These are phyloP conservation scores for Cydia fagiglandana DNA, from an alignment of 1,140 invertebrate genomes.

Conservation along the genomic window DNA sequence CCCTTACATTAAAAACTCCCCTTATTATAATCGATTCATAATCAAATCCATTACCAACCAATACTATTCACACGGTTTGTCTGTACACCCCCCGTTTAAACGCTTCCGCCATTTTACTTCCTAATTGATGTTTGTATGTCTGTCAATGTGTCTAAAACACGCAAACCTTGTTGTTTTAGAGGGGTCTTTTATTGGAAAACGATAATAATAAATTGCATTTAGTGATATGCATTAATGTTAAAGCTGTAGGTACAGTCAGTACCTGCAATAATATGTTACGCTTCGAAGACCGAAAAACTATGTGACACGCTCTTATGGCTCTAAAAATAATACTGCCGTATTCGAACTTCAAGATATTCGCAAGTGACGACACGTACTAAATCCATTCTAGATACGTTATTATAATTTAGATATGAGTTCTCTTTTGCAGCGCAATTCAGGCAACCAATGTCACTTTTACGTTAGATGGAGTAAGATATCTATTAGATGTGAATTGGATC, in stretches of 20 bases:
- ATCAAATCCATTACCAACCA: neutral
- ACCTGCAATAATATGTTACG: no score
- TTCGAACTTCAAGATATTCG: no score
- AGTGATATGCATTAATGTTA: neutral
- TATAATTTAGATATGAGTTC: no score
- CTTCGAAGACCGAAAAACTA: no score
- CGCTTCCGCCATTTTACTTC: slow-evolving; percentile 39
- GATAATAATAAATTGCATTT: slow-evolving; percentile 9
- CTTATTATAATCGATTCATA: slow-evolving; percentile 3
- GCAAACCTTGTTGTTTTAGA: slow-evolving; percentile 42
- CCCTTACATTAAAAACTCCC: slow-evolving; percentile 5
- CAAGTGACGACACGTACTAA: no score
- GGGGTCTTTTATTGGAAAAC: neutral
- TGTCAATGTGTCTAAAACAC: slow-evolving; percentile 37
- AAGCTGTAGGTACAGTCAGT: neutral
- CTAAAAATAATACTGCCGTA: no score
- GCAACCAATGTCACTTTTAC: no score
- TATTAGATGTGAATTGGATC: no score
- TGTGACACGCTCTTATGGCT: no score
- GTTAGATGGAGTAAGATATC: no score
- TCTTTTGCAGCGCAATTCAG: no score
- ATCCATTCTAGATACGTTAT: no score
- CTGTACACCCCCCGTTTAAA: slow-evolving; percentile 28
- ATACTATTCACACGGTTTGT: slow-evolving; percentile 2
- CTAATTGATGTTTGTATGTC: slow-evolving; percentile 25